These are phyloP conservation scores for Imbricaverruca yamaguchii DNA, from an alignment of 2,888 invertebrate genomes.

Conservation along the genomic window DNA sequence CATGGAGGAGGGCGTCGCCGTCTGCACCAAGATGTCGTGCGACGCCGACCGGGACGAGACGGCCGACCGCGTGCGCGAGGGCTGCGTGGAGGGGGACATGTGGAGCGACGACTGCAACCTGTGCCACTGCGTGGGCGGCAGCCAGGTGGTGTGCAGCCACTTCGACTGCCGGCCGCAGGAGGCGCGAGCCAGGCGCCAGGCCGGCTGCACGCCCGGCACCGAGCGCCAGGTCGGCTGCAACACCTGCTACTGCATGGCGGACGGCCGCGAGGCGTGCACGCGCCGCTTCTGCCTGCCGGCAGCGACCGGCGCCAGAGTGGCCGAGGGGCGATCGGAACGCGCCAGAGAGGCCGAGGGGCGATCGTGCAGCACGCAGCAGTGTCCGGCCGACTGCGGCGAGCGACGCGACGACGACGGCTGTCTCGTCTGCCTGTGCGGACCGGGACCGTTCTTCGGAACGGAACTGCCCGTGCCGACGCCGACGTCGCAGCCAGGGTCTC, in stretches of 20 bases:
- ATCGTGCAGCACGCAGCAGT: not conserved
- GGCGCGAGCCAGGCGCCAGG: not conserved
- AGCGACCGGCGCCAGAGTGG: not conserved
- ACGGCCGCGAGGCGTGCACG: conserved; percentile 7
- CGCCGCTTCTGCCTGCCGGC: not conserved
- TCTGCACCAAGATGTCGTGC: not conserved
- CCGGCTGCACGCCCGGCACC: conserved; percentile 6
- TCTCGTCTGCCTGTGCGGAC: not conserved
- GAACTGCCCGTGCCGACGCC: not conserved
- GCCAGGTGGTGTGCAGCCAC: conserved; percentile 14
- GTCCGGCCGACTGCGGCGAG: conserved; percentile 10
- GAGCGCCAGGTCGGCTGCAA: not conserved
- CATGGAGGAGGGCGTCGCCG: not conserved
- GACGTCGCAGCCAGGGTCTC: no score
- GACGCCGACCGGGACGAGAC: not conserved
- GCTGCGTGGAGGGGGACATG: not conserved
- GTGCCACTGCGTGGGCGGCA: not conserved
- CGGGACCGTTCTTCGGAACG: not conserved
- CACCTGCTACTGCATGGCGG: not conserved
- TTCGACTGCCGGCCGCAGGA: not conserved
- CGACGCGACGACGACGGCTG: not conserved
- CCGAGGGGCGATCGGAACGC: no score
- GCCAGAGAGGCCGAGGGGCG: no score
- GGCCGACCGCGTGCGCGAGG: not conserved
- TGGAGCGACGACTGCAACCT: not conserved